Conservation (phyloP, 1,140 invertebrate genomes). For the Philotrypesis tridentata region DNA sequence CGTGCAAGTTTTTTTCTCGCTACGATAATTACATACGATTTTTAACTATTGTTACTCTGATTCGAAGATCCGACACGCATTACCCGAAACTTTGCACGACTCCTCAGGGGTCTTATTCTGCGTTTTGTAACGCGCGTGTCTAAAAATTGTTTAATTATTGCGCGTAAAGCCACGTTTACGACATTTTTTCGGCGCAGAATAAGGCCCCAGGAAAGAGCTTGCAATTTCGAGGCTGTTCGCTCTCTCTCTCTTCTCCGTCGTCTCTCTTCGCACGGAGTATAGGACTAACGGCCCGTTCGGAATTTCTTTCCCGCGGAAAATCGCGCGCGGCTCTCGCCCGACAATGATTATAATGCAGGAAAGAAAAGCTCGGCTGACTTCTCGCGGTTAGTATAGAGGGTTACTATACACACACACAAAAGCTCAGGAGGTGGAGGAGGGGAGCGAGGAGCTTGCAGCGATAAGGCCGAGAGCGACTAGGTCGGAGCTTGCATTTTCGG, state of each 20-base stretch:
- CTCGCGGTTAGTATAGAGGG: background rate
- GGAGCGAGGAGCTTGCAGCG: background rate
- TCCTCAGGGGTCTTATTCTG: background rate
- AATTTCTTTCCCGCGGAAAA: background rate
- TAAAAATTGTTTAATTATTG: too few species aligned
- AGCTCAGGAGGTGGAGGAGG: too few species aligned
- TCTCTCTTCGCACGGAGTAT: too few species aligned
- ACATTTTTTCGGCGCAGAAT: too few species aligned
- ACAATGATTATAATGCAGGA: background rate
- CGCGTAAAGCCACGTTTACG: too few species aligned
- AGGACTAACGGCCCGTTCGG: background rate
- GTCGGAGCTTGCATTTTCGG: background rate
- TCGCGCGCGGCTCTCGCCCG: background rate
- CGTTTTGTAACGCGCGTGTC: background rate
- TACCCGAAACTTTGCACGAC: too few species aligned
- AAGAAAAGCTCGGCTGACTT: background rate
- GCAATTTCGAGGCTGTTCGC: background rate
- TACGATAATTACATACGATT: background rate
- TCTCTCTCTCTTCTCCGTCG: too few species aligned
- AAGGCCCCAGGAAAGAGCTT: background rate
- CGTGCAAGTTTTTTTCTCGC: slow-evolving; percentile 24
- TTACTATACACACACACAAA: too few species aligned
- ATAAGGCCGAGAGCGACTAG: slow-evolving; percentile 2
- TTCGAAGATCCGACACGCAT: background rate
- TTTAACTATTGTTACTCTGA: background rate